These are phyloP conservation scores for Mungos mungo DNA, from an alignment of 2,113 vertebrate species.

Conservation along the genomic window DNA sequence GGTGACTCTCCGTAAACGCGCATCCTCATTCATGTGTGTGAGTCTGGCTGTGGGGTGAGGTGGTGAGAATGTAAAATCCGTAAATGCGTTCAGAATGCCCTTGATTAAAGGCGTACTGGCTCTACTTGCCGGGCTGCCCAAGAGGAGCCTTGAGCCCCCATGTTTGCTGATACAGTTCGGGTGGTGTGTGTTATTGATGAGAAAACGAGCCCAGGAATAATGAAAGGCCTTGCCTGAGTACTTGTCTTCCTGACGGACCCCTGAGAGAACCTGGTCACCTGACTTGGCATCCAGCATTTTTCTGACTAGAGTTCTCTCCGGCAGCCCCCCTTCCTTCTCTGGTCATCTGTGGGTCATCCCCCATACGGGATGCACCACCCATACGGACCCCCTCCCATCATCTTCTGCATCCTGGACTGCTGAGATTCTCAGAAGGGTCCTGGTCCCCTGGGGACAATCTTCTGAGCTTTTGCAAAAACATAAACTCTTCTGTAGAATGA, in stretches of 20 bases:
- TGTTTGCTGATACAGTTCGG: neutral
- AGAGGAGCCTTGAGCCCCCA: neutral
- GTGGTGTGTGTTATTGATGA: neutral
- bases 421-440: neutral
- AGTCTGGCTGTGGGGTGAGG: neutral
- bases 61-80: neutral
- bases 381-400: neutral
- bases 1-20: neutral
- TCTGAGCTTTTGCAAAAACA: neutral
- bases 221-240: neutral
- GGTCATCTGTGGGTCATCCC: constrained; percentile 12
- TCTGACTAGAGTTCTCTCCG: neutral
- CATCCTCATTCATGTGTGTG: neutral
- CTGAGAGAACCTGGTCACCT: neutral
- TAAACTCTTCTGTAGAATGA: neutral
- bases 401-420: neutral
- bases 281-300: neutral
- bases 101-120: neutral
- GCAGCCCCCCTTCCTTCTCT: neutral
- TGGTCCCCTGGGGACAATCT: neutral
- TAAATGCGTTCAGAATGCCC: neutral
- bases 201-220: neutral
- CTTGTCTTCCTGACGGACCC: neutral
- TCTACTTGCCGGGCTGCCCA: neutral
- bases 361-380: neutral